Conservation (phyloP, 35 echinoderm and acorn worm genomes). For the Anneissia japonica region DNA sequence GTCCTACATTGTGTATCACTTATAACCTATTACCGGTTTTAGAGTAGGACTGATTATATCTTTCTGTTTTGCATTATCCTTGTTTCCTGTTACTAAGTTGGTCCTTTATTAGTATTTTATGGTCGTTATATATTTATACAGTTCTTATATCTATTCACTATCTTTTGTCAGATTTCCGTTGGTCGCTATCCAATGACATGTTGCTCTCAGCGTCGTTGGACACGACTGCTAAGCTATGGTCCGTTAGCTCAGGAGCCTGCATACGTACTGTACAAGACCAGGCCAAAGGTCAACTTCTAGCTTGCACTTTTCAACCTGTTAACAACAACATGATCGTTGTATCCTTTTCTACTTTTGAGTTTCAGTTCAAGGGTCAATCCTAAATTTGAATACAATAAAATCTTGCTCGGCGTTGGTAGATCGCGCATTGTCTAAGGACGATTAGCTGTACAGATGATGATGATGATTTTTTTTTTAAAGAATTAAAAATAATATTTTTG, state of each 20-base stretch:
- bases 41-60: too few relatives aligned
- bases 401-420: too few relatives aligned
- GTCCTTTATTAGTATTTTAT: neutral
- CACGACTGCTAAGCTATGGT: conserved; percentile 78
- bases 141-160: neutral
- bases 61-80: too few relatives aligned
- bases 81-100: neutral
- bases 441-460: too few relatives aligned
- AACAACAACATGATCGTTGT: conserved; percentile 98
- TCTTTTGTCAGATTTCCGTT: conserved; percentile 79
- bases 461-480: too few relatives aligned
- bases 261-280: conserved; percentile 66
- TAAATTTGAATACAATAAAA: too few relatives aligned
- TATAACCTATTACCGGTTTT: too few relatives aligned
- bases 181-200: conserved; percentile 90
- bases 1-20: too few relatives aligned
- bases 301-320: conserved; percentile 87
- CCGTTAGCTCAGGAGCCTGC: conserved; percentile 68
- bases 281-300: conserved; percentile 49
- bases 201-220: conserved; percentile 79
- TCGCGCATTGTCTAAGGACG: too few relatives aligned
- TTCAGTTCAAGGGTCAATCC: too few relatives aligned
- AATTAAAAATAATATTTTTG: too few relatives aligned
- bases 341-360: conserved; percentile 73
- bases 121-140: too few relatives aligned